Conservation (phyloP, 2,797 vertebrate genomes). For the Vultur gryphus region DNA sequence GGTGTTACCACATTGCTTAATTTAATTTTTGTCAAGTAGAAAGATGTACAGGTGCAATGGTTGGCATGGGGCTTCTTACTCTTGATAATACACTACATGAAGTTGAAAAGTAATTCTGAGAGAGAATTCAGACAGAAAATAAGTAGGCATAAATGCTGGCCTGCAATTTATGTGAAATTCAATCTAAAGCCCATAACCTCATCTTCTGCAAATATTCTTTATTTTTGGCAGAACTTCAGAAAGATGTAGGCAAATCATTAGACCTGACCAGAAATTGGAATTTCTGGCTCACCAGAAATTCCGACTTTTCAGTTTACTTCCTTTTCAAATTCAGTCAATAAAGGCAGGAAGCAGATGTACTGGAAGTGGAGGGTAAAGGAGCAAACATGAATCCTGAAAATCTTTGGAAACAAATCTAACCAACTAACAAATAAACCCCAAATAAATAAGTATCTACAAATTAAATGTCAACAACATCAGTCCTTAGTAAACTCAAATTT, state of each 20-base stretch:
- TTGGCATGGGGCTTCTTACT: neutral
- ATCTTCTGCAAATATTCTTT: neutral
- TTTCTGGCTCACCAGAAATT: neutral
- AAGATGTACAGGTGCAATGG: neutral
- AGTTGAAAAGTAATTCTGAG: neutral
- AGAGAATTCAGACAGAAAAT: neutral
- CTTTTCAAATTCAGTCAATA: neutral
- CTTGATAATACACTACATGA: neutral
- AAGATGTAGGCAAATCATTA: neutral
- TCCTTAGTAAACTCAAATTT: neutral
- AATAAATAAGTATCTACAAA: neutral
- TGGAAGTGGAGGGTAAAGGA: neutral
- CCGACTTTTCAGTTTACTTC: neutral
- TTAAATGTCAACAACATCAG: neutral
- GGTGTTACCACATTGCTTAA: fast-evolving
- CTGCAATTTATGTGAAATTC: neutral
- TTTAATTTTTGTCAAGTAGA: neutral
- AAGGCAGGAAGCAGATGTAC: neutral
- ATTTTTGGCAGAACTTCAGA: neutral
- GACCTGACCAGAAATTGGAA: neutral
- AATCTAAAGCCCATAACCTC: neutral
- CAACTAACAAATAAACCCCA: neutral
- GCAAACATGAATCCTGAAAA: neutral
- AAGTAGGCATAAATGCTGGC: neutral
- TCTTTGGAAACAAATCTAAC: neutral